Conservation (phyloP, 2,113 vertebrate species). For the Xenotilapia leptura region DNA sequence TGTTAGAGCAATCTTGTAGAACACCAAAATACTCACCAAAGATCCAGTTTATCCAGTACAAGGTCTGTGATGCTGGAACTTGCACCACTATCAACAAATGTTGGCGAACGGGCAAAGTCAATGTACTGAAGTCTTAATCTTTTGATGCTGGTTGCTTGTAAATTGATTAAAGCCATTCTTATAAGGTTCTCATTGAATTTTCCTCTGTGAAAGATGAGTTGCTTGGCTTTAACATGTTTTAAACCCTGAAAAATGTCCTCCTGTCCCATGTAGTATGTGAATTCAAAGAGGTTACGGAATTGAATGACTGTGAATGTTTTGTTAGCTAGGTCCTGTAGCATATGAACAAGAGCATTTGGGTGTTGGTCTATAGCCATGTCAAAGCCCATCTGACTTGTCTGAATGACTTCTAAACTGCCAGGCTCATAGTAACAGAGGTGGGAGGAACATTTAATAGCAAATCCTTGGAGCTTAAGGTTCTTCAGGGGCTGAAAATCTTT, state of each 20-base stretch:
- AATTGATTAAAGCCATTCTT: slow-evolving; percentile 68
- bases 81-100: slow-evolving; percentile 24
- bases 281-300: slow-evolving; percentile 81
- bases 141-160: slow-evolving; percentile 56
- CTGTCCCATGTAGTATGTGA: slow-evolving; percentile 68
- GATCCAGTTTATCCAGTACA: slow-evolving; percentile 60
- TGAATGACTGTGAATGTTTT: slow-evolving; percentile 65
- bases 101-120: slow-evolving; percentile 78
- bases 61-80: slow-evolving; percentile 55
- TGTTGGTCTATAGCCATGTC: slow-evolving; percentile 73
- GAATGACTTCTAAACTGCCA: slow-evolving; percentile 70
- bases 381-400: slow-evolving; percentile 66
- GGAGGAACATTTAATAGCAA: slow-evolving; percentile 77
- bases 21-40: slow-evolving; percentile 56
- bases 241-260: slow-evolving; percentile 72
- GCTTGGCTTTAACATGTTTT: slow-evolving; percentile 19
- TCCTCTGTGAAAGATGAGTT: slow-evolving; percentile 75
- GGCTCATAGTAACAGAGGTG: slow-evolving; percentile 67
- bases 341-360: slow-evolving; percentile 43
- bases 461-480: slow-evolving; percentile 56
- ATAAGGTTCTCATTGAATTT: slow-evolving; percentile 82
- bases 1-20: not conserved
- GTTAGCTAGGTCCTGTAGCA: slow-evolving; percentile 71
- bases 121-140: slow-evolving; percentile 70
- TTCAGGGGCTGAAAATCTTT: slow-evolving; percentile 64